Base-by-base conservation (phyloP, 92 coral and sea anemone genomes). In the Scolanthus callimorphus region DNA sequence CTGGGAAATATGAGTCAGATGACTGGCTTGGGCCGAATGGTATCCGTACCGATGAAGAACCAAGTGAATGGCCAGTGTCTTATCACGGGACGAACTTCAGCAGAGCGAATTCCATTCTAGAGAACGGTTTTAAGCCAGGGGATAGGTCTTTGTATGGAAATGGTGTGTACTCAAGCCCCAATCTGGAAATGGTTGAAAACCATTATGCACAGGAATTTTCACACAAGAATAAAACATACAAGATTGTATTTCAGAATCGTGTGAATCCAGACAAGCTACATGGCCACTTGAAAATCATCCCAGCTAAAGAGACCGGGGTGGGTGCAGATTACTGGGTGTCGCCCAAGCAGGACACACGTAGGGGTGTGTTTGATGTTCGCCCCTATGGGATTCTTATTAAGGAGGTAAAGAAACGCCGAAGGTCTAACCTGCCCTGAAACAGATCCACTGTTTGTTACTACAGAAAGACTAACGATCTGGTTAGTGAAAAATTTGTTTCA, bases 11-110 rank as follows among this genome's bases (percentile, higher is more conserved):
- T 30, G 61, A 23, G 0, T 43, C 43, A 2, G 69, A 68, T 51
- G 47, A 74, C 60, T 84, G 91, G 91, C 82, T 84, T 29, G 85
- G 91, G 2, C 70, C 73, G 2, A 17, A 73, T 20, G 90, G 90
- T 11, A 67, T 78, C 15, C 77, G 91, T 20, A 84, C 85, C 0
- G 52, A 45, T 27, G 49, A 59, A 11, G 54, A 66, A 17, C 39
- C 58, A 2, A 78, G 78, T 6, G 91, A 78, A 47, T 84, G 91
- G 91, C 82, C 91, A 0, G 91, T 84, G 1, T 72, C 85, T 27
- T 84, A 84, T 43, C 91, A 78, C 20, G 91, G 85, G 0, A 84
- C 91, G 22, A 52, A 59, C 23, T 27, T 55, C 30, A 30, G 17
- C 3, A 63, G 39, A 11, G 74, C 70, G 0, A 26, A 53, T 31